A percentile compares a stretch with the other conserved stretches of the same genome.
phyloP scores from a whole-genome alignment of 2,888 invertebrate genomes.

The Ochropacha duplaris region DNA sequence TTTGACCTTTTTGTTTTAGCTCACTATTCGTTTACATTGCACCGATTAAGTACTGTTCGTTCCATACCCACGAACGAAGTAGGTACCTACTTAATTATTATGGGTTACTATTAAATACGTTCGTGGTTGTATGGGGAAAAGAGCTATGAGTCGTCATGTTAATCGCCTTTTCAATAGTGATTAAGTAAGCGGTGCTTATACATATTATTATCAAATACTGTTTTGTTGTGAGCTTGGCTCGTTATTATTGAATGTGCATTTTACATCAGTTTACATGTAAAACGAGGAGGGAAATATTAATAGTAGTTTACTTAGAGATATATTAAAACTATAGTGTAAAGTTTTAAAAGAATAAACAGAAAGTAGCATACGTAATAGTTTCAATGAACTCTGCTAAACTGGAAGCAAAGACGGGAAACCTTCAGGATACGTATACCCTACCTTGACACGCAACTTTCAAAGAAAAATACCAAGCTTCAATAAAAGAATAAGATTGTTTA shows the following conservation, averaged over 20 bases:
- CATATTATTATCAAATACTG: neutral
- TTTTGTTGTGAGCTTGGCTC: too few species aligned
- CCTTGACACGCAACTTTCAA: too few species aligned
- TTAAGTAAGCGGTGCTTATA: neutral
- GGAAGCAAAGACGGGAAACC: too few species aligned
- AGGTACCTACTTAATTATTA: neutral
- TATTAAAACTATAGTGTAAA: too few species aligned
- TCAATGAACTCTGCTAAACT: too few species aligned
- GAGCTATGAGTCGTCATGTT: neutral
- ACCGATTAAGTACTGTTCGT: too few species aligned
- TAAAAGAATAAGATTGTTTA: too few species aligned
- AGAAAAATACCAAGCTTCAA: too few species aligned
- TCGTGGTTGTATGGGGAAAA: neutral
- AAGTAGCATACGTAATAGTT: too few species aligned
- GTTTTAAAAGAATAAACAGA: too few species aligned
- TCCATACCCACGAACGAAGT: neutral
- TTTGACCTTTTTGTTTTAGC: conserved; percentile 73
- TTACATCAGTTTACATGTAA: neutral
- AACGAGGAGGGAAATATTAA: neutral
- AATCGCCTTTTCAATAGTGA: neutral
- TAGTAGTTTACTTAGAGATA: too few species aligned
- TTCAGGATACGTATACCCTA: too few species aligned
- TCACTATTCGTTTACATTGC: conserved; percentile 26
- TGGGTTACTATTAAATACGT: conserved; percentile 1
- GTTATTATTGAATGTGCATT: neutral